Evolutionary conservation across 2,888 invertebrate genomes (phyloP), one percentile per base, ranked within the genome.

Genomic region (Sturmia bella): DNA sequence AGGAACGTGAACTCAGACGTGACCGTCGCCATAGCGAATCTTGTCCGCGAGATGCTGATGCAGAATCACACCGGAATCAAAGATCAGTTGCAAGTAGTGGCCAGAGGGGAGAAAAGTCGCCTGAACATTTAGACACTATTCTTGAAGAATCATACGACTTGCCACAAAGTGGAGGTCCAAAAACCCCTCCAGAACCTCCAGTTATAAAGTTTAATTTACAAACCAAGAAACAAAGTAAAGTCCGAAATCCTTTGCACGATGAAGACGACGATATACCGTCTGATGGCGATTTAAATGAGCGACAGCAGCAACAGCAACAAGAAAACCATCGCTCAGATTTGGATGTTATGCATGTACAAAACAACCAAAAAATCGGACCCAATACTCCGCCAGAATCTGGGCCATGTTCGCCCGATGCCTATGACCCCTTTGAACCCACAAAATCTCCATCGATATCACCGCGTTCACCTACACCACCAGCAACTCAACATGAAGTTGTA

Each of bases 361-460:
- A 68, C 74, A 77, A 88, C 83, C 89, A 91, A 78, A 93, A 93
- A 85, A 93, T 93, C 86, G 95, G 95, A 0, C 95, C 95, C 0
- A 95, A 95, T 87, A 95, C 95, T 4, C 95, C 95, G 0, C 94
- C 94, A 64, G 93, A 93, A 77, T 94, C 94, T 7, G 94, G 94
- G 0, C 94, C 94, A 0, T 94, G 94, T 81, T 94, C 95, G 13
- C 96, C 96, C 0, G 96, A 96, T 90, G 96, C 94, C 3, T 97
- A 97, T 90, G 97, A 97, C 93, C 97, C 97, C 1, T 97, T 96
- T 90, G 97, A 97, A 91, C 97, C 97, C 0, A 97, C 97, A 9
- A 96, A 96, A 89, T 96, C 96, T 0, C 91, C 91, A 2, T 91
- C 91, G 1, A 83, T 89, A 17, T 90, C 91, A 3, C 90, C 91